Evolutionary conservation across 2,113 vertebrate genomes (phyloP).

Genomic region (Ciconia boyciana): DNA sequence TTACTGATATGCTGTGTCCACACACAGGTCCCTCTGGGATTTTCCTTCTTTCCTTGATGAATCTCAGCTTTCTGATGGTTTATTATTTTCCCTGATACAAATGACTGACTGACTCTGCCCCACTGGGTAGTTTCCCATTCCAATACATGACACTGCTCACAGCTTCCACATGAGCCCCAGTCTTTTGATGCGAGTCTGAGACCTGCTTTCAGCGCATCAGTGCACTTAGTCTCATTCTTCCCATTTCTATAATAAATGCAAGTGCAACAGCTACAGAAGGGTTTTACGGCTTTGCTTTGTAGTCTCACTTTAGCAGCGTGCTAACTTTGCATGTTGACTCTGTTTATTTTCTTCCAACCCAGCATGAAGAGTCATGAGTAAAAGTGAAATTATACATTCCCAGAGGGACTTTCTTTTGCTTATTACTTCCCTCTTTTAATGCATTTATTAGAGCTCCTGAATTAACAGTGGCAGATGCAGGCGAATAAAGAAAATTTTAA

Average conservation of each 20-base stretch:
- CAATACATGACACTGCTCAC: not conserved
- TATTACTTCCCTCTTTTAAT: conserved; percentile 42
- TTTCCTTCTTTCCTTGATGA: not conserved
- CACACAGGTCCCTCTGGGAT: not conserved
- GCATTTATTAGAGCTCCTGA: conserved; percentile 50
- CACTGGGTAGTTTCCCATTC: not conserved
- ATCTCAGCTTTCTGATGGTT: not conserved
- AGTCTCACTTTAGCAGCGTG: not conserved
- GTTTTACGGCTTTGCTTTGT: not conserved
- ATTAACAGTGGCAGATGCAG: conserved; percentile 46
- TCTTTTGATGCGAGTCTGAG: rapidly evolving
- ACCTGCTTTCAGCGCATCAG: not conserved
- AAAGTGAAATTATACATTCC: conserved; percentile 35
- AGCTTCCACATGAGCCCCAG: not conserved
- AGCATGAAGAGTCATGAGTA: not conserved
- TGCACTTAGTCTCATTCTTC: not conserved
- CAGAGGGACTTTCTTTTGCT: conserved; percentile 30
- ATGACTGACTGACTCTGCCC: not conserved
- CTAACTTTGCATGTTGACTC: not conserved
- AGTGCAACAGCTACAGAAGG: not conserved
- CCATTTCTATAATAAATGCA: not conserved
- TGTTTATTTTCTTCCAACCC: conserved; percentile 20
- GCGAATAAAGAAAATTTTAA: conserved; percentile 50
- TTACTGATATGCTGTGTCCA: not conserved
- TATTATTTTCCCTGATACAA: not conserved